Evolutionary conservation across 2,888 invertebrate species (phyloP).

Genomic region (Drosophila neonasuta): DNA sequence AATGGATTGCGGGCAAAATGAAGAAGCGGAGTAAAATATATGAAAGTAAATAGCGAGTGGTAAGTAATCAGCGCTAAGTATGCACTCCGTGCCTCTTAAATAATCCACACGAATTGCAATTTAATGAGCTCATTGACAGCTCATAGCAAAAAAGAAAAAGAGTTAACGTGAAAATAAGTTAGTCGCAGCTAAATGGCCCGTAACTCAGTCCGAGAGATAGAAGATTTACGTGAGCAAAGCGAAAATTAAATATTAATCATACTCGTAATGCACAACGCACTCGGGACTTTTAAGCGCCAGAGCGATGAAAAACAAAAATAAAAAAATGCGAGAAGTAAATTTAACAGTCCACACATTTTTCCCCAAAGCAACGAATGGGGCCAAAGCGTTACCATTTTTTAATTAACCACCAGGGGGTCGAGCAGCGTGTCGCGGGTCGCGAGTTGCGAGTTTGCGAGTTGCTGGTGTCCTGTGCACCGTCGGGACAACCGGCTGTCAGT

Average conservation of each 20-base stretch:
- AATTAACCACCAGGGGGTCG: conserved; percentile 68
- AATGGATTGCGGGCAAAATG: conserved; percentile 9
- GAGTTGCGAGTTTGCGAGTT: background rate
- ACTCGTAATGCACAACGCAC: conserved; percentile 24
- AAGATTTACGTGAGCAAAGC: conserved; percentile 41
- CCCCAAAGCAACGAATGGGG: conserved; percentile 3
- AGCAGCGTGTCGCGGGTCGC: conserved; percentile 4
- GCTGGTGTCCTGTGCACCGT: conserved; percentile 15
- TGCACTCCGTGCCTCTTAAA: conserved; percentile 51
- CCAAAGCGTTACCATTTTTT: conserved; percentile 53
- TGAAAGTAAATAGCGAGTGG: conserved; percentile 36
- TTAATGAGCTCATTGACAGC: conserved; percentile 76
- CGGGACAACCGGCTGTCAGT: conserved; percentile 53
- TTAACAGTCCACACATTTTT: conserved; percentile 51
- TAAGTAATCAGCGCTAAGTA: conserved; percentile 52
- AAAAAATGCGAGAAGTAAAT: conserved; percentile 12
- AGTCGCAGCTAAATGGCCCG: conserved; percentile 59
- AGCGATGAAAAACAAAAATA: background rate
- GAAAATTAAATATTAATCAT: conserved; percentile 59
- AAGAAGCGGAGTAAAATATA: conserved; percentile 6
- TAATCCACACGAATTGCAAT: conserved; percentile 64
- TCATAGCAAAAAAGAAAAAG: conserved; percentile 2
- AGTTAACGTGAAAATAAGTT: conserved; percentile 33
- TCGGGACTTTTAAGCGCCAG: conserved; percentile 17
- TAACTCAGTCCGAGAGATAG: conserved; percentile 44